phyloP scores from a whole-genome alignment of 2,888 invertebrate species.

The Euspilapteryx auroguttella region DNA sequence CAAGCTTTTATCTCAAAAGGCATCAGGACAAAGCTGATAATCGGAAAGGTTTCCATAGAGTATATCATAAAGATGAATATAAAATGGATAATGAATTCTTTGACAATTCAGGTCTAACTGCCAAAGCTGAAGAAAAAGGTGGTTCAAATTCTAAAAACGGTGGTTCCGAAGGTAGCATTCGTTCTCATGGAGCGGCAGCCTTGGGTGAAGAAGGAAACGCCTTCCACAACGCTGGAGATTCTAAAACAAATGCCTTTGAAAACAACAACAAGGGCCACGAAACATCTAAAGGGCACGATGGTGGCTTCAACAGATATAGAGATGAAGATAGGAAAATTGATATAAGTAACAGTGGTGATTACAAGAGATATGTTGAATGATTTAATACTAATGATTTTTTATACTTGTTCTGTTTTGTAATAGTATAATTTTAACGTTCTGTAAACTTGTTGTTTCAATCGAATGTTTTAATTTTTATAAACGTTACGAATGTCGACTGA shows the following conservation, averaged over 20 bases:
- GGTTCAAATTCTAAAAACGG: constrained; percentile 18
- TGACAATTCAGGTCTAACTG: constrained; percentile 28
- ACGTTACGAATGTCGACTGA: too few relatives aligned
- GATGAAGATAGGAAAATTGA: too few relatives aligned
- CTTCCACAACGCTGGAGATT: constrained; percentile 14
- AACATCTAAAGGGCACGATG: constrained; percentile 13
- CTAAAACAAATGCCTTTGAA: constrained; percentile 13
- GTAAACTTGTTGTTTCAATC: too few relatives aligned
- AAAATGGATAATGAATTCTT: constrained; percentile 41
- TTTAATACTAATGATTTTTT: too few relatives aligned
- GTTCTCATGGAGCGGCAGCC: constrained; percentile 20
- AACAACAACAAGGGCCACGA: constrained; percentile 16
- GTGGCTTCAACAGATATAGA: too few relatives aligned
- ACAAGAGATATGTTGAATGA: too few relatives aligned
- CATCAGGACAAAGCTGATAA: constrained; percentile 32
- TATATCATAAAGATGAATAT: constrained; percentile 46
- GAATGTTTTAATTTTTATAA: too few relatives aligned
- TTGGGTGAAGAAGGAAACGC: constrained; percentile 15
- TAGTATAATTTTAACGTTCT: too few relatives aligned
- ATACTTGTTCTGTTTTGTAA: too few relatives aligned
- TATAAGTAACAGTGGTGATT: too few relatives aligned
- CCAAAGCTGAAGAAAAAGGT: constrained; percentile 21
- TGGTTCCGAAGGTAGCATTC: constrained; percentile 21
- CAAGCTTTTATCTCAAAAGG: constrained; percentile 17
- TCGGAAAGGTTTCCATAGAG: constrained; percentile 31